Evolutionary conservation across 2,113 vertebrate genomes (phyloP).

Genomic region (Dissostichus mawsoni): DNA sequence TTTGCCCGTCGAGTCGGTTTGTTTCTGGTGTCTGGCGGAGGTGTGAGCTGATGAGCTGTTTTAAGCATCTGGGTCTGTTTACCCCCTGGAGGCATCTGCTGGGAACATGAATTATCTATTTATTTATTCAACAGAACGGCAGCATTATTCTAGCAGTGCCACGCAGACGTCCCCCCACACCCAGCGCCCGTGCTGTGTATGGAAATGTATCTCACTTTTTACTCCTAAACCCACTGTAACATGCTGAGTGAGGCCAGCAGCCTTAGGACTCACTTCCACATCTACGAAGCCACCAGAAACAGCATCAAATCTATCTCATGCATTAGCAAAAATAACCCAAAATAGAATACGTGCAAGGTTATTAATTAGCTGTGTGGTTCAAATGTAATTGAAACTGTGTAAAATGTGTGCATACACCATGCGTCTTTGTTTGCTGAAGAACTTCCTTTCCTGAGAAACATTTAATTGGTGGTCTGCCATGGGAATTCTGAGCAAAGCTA

Average conservation of each 20-base stretch:
- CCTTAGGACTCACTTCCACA: slow-evolving; percentile 50
- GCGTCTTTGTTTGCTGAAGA: background rate
- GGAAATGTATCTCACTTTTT: slow-evolving; percentile 72
- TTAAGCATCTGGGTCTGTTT: slow-evolving; percentile 59
- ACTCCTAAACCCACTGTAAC: slow-evolving; percentile 38
- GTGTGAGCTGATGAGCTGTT: slow-evolving; percentile 51
- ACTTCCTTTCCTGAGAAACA: background rate
- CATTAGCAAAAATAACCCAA: background rate
- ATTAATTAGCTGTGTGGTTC: background rate
- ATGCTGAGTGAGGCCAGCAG: slow-evolving; percentile 37
- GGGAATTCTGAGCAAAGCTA: background rate
- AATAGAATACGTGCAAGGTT: background rate
- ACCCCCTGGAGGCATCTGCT: slow-evolving; percentile 61
- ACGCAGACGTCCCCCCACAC: slow-evolving; percentile 5
- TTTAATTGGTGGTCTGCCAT: background rate
- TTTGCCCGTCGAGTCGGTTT: too few relatives aligned
- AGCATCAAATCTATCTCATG: background rate
- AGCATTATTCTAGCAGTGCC: slow-evolving; percentile 68
- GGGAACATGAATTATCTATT: slow-evolving; percentile 69
- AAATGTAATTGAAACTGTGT: background rate
- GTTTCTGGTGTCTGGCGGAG: slow-evolving; percentile 16
- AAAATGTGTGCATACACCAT: background rate
- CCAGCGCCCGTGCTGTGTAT: slow-evolving; percentile 69
- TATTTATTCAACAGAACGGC: slow-evolving; percentile 75
- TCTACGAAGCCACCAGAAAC: slow-evolving; percentile 6